Evolutionary conservation across 2,888 invertebrate genomes (phyloP), one percentile per base, ranked within the genome.

Genomic region (Mongoloraphidia duomilia): DNA sequence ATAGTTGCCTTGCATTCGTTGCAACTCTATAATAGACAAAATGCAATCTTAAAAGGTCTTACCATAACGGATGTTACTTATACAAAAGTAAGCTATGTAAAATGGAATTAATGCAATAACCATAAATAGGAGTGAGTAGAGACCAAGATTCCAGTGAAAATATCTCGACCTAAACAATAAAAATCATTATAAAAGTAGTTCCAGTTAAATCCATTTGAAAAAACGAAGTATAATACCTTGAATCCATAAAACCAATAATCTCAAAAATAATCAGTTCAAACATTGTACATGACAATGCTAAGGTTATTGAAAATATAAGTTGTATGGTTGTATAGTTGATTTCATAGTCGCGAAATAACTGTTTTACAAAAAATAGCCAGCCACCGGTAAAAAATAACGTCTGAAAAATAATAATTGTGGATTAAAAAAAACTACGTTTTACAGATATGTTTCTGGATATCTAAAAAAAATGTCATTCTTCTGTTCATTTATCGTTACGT

Each of bases 201-300:
- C 44, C 26, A n/a, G 37, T 46, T 48, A 53, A 50, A 40, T 12
- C 44, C 51, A 36, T 39, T 49, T 43, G 33, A 14, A 42, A 51
- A 50, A 42, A 13, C 47, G 50, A 43, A 47, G 42, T 64, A 55
- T 56, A 63, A 55, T 77, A 95, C 87, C 87, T 88, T 14, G 90
- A 80, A 64, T 95, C 92, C 54, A 98, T 72, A 55, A 95, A 80
- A 34, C 89, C 95, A 51, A 96, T 75, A 57, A 98, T 98, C 74
- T 99, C 98, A 72, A 99, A 99, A 64, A 99, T 99, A 53, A 98
- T 97, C 50, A 98, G 73, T 66, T 98, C 97, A 69, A 98, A 99
- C 93, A 98, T 94, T 2, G 95, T 93, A 63, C 97, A 94, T 26
- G 97, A 97, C 12, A 99, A 72, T 0, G 97, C 87, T 65, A 98